Base-by-base conservation (phyloP, 1,140 invertebrate genomes). In the Oryzaephilus surinamensis region DNA sequence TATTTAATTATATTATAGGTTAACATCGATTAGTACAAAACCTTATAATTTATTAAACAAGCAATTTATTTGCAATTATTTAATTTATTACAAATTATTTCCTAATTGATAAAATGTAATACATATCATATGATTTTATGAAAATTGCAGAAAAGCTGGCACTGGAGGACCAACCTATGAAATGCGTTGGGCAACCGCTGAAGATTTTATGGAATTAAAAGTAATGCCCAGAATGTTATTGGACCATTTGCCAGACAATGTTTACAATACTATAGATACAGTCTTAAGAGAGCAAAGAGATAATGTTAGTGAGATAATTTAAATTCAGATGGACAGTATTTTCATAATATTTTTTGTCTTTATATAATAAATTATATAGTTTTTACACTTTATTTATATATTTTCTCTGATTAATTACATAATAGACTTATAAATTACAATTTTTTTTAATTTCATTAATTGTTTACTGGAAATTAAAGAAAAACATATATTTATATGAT, bases 151-250 rank as follows among this genome's bases (percentile, higher is more conserved):
- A 45, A 76, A 73, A 70, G 61, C 67, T 38, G 67, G 65, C 39
- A 70, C 65, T n/a, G 66, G 70, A 24, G 70, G 72, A 26, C 69
- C 71, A 2, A 71, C 69, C 35, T 83, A 69, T 47, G 76, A 81
- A 51, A 81, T 84, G 79, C 65, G 79, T 14, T 84, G 81, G 81
- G 75, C 79, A 6, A 67, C 71, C 42, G 66, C 79, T 2, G 79
- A 83, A 58, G 79, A 83, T 57, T 81, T 84, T 60, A 75, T 75
- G 64, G 79, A 83, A 51, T 51, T 84, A 13, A 65, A 74, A 45
- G 76, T 83, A 13, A 81, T 82, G 79, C 81, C 81, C 11, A 66
- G 78, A 10, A 84, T 84, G 81, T 49, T 83, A 2, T 60, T 82
- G 2, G 81, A 84, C 58, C 81, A 84, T 50, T 58, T 84, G 13